These are phyloP conservation scores for Cepaea hortensis DNA, from an alignment of 2,888 invertebrate species.

Conservation along the genomic window DNA sequence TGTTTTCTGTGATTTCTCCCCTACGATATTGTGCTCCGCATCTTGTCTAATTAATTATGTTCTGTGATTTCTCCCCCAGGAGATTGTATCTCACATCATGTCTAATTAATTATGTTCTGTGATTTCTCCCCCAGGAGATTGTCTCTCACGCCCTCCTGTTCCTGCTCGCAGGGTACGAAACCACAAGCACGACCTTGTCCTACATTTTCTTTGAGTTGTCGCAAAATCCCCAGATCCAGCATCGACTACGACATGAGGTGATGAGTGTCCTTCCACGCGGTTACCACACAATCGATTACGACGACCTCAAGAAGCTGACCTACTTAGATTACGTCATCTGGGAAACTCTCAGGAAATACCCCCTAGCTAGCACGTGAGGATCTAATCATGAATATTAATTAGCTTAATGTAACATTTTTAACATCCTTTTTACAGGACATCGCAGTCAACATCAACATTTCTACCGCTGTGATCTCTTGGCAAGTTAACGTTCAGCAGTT, in stretches of 20 bases:
- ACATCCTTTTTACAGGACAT: no score
- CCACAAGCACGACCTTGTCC: slow-evolving; percentile 78
- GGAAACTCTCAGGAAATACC: slow-evolving; percentile 77
- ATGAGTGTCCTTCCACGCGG: slow-evolving; percentile 64
- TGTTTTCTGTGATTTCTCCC: no score
- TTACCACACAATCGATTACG: slow-evolving; percentile 63
- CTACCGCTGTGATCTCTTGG: no score
- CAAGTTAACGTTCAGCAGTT: no score
- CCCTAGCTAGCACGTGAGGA: slow-evolving; percentile 73
- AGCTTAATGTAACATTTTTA: no score
- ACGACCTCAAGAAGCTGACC: slow-evolving; percentile 71
- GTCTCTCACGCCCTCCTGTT: slow-evolving; percentile 75
- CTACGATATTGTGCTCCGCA: no score
- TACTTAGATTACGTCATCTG: slow-evolving; percentile 77
- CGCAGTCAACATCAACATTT: no score
- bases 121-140: slow-evolving; percentile 66
- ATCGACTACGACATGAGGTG: slow-evolving; percentile 76
- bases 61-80: no score
- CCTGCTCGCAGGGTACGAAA: slow-evolving; percentile 79
- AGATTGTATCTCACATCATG: neutral
- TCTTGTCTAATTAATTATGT: no score
- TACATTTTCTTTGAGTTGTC: slow-evolving; percentile 78
- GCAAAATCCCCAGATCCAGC: slow-evolving; percentile 77
- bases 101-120: neutral
- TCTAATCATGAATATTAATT: neutral